Percentiles rank a stretch among this genome's conserved stretches.
Conservation (phyloP, 2,888 invertebrate species). For the Coleophora deauratella region DNA sequence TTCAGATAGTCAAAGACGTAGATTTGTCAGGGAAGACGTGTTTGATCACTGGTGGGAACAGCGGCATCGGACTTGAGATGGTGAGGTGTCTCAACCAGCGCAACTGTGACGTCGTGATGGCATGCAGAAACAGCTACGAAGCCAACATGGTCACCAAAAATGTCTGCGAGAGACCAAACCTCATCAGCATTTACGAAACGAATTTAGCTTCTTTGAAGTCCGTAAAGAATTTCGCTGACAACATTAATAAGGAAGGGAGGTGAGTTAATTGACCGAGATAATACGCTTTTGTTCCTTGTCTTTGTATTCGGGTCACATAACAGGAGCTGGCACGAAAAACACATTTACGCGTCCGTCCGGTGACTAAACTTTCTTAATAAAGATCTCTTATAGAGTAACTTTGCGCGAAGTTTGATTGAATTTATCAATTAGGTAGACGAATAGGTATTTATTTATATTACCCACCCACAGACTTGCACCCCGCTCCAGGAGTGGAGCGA, state of each 20-base stretch:
- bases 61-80: constrained; percentile 95
- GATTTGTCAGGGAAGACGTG: constrained; percentile 88
- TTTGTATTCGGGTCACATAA: neutral
- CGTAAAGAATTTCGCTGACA: constrained; percentile 43
- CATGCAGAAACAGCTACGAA: constrained; percentile 82
- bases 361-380: too few species aligned
- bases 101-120: constrained; percentile 89
- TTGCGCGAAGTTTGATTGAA: too few species aligned
- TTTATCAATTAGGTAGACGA: too few species aligned
- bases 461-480: too few species aligned
- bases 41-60: constrained; percentile 93
- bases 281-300: neutral
- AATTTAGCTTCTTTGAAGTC: constrained; percentile 54
- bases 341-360: too few species aligned
- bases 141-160: constrained; percentile 59
- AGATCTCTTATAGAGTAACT: too few species aligned
- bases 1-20: constrained; percentile 81
- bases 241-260: constrained; percentile 35
- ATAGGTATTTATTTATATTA: too few species aligned
- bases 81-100: constrained; percentile 85
- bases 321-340: too few species aligned
- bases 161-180: constrained; percentile 27
- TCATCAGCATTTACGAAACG: constrained; percentile 38
- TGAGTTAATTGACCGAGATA: constrained; percentile 18
- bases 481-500: too few species aligned